Percentiles rank a stretch among this genome's conserved stretches.
Conservation (phyloP, 2,113 vertebrate genomes). For the Bos indicus region DNA sequence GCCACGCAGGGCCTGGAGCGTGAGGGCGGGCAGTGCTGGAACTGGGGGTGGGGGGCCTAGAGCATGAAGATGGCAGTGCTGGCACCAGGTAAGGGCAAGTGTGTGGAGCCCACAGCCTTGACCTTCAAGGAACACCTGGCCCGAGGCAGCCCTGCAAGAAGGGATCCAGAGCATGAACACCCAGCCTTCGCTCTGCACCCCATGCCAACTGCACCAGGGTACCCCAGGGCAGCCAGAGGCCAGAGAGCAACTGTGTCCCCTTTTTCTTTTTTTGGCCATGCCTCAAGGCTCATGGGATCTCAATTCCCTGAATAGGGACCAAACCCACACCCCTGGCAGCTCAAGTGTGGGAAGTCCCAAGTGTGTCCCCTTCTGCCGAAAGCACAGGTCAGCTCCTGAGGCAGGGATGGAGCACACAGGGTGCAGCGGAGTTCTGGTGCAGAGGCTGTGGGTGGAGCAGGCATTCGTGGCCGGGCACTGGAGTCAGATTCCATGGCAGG, state of each 20-base stretch:
- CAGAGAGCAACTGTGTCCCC: not conserved
- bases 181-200: fast-evolving
- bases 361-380: not conserved
- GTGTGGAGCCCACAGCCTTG: not conserved
- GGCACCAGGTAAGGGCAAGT: not conserved
- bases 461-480: not conserved
- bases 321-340: not conserved
- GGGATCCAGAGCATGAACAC: not conserved
- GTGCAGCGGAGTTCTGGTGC: fast-evolving
- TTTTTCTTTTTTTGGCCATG: not conserved
- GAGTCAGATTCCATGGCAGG: not conserved
- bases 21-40: not conserved
- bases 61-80: not conserved
- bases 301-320: not conserved
- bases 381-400: not conserved
- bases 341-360: not conserved
- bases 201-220: not conserved
- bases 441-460: not conserved
- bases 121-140: not conserved
- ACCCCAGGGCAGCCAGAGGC: not conserved
- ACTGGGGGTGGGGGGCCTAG: not conserved
- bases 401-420: not conserved
- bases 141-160: not conserved
- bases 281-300: not conserved
- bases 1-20: fast-evolving